These are phyloP conservation scores for Drosophila limbata DNA, from an alignment of 2,888 invertebrate species.

Conservation along the genomic window DNA sequence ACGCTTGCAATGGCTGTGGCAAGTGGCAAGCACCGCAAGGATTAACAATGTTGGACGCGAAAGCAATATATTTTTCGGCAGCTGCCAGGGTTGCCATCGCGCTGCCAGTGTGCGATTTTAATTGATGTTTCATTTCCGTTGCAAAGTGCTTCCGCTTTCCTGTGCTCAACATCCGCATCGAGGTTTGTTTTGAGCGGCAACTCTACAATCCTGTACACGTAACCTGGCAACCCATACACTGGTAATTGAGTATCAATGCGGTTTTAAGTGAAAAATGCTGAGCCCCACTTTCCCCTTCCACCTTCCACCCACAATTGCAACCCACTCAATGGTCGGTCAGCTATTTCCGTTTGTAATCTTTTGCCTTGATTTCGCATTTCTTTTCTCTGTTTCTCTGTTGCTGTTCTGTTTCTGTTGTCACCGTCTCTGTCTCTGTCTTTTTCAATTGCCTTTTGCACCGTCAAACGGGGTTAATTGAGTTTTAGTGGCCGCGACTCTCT, in stretches of 20 bases:
- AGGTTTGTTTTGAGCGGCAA: slow-evolving; percentile 59
- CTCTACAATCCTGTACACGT: slow-evolving; percentile 21
- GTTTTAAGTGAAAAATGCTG: slow-evolving; percentile 80
- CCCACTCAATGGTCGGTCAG: slow-evolving; percentile 41
- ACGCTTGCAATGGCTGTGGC: not conserved
- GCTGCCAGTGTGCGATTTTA: slow-evolving; percentile 67
- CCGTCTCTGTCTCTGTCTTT: slow-evolving; percentile 42
- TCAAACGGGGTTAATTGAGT: slow-evolving; percentile 82
- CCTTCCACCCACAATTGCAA: not conserved
- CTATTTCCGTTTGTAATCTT: slow-evolving; percentile 75
- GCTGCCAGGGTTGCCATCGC: slow-evolving; percentile 36
- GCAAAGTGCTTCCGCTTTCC: slow-evolving; percentile 81
- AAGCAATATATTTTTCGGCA: slow-evolving; percentile 59
- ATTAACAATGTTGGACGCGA: slow-evolving; percentile 53
- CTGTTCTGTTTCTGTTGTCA: not conserved
- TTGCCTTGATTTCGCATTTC: slow-evolving; percentile 71
- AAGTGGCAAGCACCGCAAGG: slow-evolving; percentile 34
- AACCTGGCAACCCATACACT: slow-evolving; percentile 47
- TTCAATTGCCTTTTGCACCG: slow-evolving; percentile 66
- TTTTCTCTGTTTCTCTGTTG: slow-evolving; percentile 24
- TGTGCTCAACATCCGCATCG: slow-evolving; percentile 66
- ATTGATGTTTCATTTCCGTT: slow-evolving; percentile 83
- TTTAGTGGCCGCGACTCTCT: slow-evolving; percentile 80
- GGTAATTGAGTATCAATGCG: slow-evolving; percentile 82
- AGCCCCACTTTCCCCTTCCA: not conserved